These are phyloP conservation scores for Nematolebias whitei DNA, from an alignment of 2,113 vertebrate genomes.

Conservation along the genomic window DNA sequence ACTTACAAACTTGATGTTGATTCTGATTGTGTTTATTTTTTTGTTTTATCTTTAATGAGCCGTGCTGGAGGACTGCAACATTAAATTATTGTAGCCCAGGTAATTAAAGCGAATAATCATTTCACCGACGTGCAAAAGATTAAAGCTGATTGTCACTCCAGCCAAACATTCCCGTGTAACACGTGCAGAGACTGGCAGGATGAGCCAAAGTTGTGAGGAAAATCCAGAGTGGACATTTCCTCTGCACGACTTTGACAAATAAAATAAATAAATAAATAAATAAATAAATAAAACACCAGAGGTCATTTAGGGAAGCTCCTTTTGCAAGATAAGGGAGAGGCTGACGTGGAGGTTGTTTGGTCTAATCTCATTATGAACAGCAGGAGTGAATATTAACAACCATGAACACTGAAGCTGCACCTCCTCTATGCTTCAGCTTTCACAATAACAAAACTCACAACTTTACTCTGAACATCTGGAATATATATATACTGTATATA, in stretches of 20 bases:
- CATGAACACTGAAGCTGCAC: slow-evolving; percentile 14
- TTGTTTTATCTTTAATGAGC: too few relatives aligned
- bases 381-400: slow-evolving; percentile 41
- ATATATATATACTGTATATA: too few relatives aligned
- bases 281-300: slow-evolving; percentile 37
- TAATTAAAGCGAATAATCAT: neutral
- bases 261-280: neutral
- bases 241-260: slow-evolving; percentile 44
- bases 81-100: too few relatives aligned
- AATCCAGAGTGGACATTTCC: slow-evolving; percentile 5
- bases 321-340: neutral
- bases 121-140: neutral
- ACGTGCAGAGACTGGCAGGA: slow-evolving; percentile 37
- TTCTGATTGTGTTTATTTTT: too few relatives aligned
- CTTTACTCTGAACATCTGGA: too few relatives aligned
- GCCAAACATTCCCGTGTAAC: slow-evolving; percentile 12
- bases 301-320: slow-evolving; percentile 44
- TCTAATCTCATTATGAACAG: slow-evolving; percentile 7
- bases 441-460: neutral
- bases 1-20: too few relatives aligned
- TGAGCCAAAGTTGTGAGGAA: slow-evolving; percentile 28
- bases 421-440: too few relatives aligned
- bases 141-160: slow-evolving; percentile 1
- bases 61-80: too few relatives aligned
- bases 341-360: neutral